These are phyloP conservation scores for Paedocypris micromegethes DNA, from an alignment of 2,797 vertebrate genomes.

Conservation along the genomic window DNA sequence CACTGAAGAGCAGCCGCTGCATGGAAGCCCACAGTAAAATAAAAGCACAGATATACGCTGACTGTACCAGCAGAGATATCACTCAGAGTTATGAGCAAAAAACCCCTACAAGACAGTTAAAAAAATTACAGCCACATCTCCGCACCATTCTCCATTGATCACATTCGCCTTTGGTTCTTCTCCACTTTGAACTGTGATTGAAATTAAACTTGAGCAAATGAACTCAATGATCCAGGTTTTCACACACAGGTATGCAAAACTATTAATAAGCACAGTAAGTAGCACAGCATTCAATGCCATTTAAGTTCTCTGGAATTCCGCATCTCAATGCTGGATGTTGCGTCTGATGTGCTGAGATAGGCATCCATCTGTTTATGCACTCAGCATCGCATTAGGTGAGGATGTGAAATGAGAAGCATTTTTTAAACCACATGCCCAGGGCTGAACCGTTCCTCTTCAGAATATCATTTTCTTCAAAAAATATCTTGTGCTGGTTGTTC, in stretches of 20 bases:
- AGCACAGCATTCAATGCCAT: slow-evolving; percentile 24
- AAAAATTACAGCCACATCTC: slow-evolving; percentile 24
- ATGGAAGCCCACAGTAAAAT: slow-evolving; percentile 13
- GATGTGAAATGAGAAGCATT: slow-evolving; percentile 37
- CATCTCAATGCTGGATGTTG: slow-evolving; percentile 24
- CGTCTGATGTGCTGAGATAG: slow-evolving; percentile 33
- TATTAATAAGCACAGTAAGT: slow-evolving; percentile 25
- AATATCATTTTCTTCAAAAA: slow-evolving; percentile 25
- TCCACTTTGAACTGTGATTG: slow-evolving; percentile 17
- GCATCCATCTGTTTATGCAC: slow-evolving; percentile 36
- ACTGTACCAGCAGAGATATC: slow-evolving; percentile 23
- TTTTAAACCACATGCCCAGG: slow-evolving; percentile 36
- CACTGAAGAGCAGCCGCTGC: slow-evolving; percentile 14
- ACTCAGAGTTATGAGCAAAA: slow-evolving; percentile 29
- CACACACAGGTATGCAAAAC: slow-evolving; percentile 3
- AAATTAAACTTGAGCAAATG: slow-evolving; percentile 30
- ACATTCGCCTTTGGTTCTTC: slow-evolving; percentile 20
- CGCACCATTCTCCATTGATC: slow-evolving; percentile 19
- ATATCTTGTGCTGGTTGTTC: slow-evolving; percentile 15
- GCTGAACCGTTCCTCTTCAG: slow-evolving; percentile 24
- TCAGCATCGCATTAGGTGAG: slow-evolving; percentile 36
- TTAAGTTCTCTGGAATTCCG: slow-evolving; percentile 16
- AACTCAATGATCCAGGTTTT: slow-evolving; percentile 20
- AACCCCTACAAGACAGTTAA: slow-evolving; percentile 23
- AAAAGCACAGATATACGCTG: slow-evolving; percentile 12